These are phyloP conservation scores for Anthoscopus minutus DNA, from an alignment of 2,113 vertebrate genomes.

Conservation along the genomic window DNA sequence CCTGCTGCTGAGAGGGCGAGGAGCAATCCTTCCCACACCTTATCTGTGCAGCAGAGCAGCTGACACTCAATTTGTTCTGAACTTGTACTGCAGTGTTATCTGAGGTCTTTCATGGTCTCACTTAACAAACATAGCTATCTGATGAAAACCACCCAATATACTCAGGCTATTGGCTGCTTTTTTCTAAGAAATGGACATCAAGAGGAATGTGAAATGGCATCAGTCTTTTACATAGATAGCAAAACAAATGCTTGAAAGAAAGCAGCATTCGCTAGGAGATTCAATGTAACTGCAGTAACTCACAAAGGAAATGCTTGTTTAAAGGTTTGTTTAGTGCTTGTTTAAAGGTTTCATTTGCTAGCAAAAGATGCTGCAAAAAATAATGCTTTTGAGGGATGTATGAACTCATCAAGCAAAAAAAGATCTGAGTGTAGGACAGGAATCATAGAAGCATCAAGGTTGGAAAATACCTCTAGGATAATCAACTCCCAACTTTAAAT, in stretches of 20 bases:
- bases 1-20: not conserved
- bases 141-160: not conserved
- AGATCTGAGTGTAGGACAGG: not conserved
- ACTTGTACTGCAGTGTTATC: not conserved
- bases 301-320: not conserved
- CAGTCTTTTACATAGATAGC: not conserved
- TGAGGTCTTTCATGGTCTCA: not conserved
- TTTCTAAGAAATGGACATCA: not conserved
- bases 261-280: not conserved
- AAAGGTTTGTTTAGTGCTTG: not conserved
- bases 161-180: not conserved
- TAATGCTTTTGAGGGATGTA: not conserved
- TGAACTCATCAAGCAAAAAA: not conserved
- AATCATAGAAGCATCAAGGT: not conserved
- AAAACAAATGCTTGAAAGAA: not conserved
- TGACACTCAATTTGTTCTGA: not conserved
- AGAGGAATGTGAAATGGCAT: not conserved
- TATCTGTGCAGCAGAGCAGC: not conserved
- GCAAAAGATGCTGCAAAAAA: not conserved
- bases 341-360: not conserved
- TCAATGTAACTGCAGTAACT: not conserved
- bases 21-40: not conserved
- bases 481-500: not conserved
- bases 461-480: not conserved
- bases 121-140: not conserved